Base-by-base conservation (phyloP, 2,113 vertebrate species). In the Morone saxatilis region DNA sequence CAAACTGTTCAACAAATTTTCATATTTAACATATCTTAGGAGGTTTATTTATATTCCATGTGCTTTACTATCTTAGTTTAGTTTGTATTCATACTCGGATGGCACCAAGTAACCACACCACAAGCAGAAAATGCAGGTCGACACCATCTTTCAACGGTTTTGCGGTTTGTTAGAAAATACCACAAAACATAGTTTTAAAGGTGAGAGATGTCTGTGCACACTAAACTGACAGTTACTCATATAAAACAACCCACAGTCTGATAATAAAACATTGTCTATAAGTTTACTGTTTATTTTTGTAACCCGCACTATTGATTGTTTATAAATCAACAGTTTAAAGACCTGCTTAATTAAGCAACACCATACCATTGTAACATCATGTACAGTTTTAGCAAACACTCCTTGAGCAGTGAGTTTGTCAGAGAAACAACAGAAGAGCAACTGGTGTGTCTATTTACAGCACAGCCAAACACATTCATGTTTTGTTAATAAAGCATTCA, bases 61-160 rank as follows among this genome's bases (percentile, higher is more conserved):
- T 45, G 25, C 50, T 78, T 50, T 59, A 40, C 47, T 65, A 0
- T 20, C 45, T 73, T n/a, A 22, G 11, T 70, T 19, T 40, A 20
- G 47, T 82, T 86, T 71, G 22, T 56, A 12, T 31, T 72, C 40
- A 56, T 9, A 73, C 19, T 40, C 12, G 0, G 7, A 20, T 20
- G 41, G 25, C 25, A 71, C 17, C 53, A 78, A 54, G 43, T 63
- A 69, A 73, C 47, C 60, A 73, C 68, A 70, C 12, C 53, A 59
- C n/a, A 54, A 50, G 40, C 25, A 36, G 53, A 60, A 67, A 73
- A 48, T 40, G 22, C 50, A 36, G 43, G 10, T 36, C 4, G 0
- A 3, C 1, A 20, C 8, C 6, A 45, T 62, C 9, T 40, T 38
- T 54, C 20, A 40, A 59, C 45, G n/a, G 41, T 38, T 19, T 10